These are phyloP conservation scores for Lepisosteus osseus DNA, from an alignment of 2,113 vertebrate genomes.

Conservation along the genomic window DNA sequence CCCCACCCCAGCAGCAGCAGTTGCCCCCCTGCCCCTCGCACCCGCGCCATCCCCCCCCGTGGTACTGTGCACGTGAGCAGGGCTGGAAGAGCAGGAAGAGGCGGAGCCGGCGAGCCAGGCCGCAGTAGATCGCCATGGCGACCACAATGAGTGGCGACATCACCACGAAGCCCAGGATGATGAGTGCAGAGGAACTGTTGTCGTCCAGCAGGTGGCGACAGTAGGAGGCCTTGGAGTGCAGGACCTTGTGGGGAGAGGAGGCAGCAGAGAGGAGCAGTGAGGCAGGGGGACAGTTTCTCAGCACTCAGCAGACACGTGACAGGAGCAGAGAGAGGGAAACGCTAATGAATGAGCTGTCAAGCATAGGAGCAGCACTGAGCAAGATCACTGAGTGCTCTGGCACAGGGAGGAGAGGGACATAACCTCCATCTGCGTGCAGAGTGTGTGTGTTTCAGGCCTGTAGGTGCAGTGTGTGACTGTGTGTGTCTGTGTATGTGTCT, in stretches of 20 bases:
- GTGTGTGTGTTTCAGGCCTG: not conserved
- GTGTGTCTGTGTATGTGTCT: not conserved
- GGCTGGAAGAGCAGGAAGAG: constrained; percentile 73
- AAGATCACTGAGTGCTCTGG: not conserved
- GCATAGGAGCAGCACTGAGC: constrained; percentile 32
- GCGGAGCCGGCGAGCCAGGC: constrained; percentile 70
- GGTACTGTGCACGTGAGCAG: constrained; percentile 60
- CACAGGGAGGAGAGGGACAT: constrained; percentile 25
- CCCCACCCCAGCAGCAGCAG: constrained; percentile 17
- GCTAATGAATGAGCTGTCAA: constrained; percentile 34
- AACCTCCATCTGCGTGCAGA: constrained; percentile 22
- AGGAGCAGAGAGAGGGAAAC: constrained; percentile 37
- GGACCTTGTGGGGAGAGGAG: not conserved
- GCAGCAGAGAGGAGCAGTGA: not conserved
- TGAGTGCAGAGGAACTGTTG: constrained; percentile 87
- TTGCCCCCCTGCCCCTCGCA: constrained; percentile 33
- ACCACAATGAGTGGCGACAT: constrained; percentile 89
- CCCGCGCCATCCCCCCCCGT: constrained; percentile 64
- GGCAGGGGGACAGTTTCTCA: constrained; percentile 20
- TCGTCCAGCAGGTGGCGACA: constrained; percentile 64
- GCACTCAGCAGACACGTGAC: constrained; percentile 24
- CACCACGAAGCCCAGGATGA: constrained; percentile 89
- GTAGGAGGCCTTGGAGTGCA: constrained; percentile 7
- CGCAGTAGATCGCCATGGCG: constrained; percentile 80
- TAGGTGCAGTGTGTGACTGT: not conserved